A percentile compares a stretch with the other conserved stretches of the same genome.
Evolutionary conservation across 92 coral and sea anemone species (phyloP).

Genomic region (Plumapathes pennacea): DNA sequence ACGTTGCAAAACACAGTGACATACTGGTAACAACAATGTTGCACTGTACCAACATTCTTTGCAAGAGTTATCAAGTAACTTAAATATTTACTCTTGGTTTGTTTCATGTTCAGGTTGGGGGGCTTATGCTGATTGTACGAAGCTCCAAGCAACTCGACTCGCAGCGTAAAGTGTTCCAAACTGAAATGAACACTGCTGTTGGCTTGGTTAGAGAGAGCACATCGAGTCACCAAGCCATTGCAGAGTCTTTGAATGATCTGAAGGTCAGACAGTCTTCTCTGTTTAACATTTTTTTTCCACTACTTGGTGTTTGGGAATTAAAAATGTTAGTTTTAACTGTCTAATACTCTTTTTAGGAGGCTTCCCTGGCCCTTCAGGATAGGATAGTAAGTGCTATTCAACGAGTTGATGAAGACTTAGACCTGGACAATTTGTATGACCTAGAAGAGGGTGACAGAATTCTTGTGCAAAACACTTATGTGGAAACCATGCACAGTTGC

Average conservation of each 20-base stretch:
- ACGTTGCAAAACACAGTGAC: too few species aligned
- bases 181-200: conserved; percentile 52
- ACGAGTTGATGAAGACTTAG: conserved; percentile 85
- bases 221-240: conserved; percentile 91
- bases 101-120: conserved; percentile 88
- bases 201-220: conserved; percentile 68
- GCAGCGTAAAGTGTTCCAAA: conserved; percentile 62
- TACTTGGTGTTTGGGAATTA: background rate
- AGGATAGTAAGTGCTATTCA: conserved; percentile 78
- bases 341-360: conserved; percentile 41
- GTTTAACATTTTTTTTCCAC: background rate
- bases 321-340: background rate
- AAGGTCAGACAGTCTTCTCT: conserved; percentile 45
- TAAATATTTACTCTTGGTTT: too few species aligned
- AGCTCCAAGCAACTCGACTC: conserved; percentile 73
- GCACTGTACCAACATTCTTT: too few species aligned
- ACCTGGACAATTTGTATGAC: conserved; percentile 77
- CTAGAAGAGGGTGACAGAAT: conserved; percentile 76
- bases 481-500: conserved; percentile 85
- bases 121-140: conserved; percentile 79
- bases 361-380: conserved; percentile 64
- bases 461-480: conserved; percentile 61
- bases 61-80: too few species aligned
- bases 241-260: conserved; percentile 75
- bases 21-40: too few species aligned